These are phyloP conservation scores for Capreolus pygargus DNA, from an alignment of 2,113 vertebrate species.

Conservation along the genomic window DNA sequence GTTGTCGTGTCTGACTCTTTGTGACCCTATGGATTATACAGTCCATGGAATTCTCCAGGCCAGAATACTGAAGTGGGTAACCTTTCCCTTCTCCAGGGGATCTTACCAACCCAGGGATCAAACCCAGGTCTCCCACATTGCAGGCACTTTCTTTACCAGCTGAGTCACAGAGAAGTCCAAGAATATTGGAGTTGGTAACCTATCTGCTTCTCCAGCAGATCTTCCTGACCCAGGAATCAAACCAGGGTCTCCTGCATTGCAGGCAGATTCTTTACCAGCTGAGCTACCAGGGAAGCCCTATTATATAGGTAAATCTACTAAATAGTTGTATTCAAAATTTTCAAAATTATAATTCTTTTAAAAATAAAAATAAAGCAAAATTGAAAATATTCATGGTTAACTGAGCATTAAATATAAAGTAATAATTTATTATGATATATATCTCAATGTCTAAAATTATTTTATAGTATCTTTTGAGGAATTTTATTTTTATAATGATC, in stretches of 20 bases:
- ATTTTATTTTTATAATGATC: not conserved
- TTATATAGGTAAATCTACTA: not conserved
- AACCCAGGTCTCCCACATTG: not conserved
- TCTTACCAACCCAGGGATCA: not conserved
- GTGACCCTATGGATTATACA: not conserved
- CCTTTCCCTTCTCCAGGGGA: not conserved
- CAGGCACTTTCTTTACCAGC: not conserved
- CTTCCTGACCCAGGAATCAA: not conserved
- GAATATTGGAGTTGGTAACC: not conserved
- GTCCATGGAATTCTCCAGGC: not conserved
- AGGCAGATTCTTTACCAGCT: not conserved
- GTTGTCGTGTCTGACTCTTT: rapidly evolving
- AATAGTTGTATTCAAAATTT: not conserved
- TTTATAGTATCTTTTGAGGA: not conserved
- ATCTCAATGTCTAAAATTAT: not conserved
- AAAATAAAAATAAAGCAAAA: not conserved
- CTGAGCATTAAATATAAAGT: not conserved
- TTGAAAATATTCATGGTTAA: not conserved
- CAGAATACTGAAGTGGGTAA: not conserved
- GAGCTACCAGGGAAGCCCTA: not conserved
- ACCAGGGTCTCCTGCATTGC: not conserved
- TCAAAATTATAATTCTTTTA: not conserved
- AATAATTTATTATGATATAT: not conserved
- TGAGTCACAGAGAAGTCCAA: not conserved
- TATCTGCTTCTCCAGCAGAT: not conserved